phyloP scores from a whole-genome alignment of 2,888 invertebrate species.

The Eupelmus urozonus region DNA sequence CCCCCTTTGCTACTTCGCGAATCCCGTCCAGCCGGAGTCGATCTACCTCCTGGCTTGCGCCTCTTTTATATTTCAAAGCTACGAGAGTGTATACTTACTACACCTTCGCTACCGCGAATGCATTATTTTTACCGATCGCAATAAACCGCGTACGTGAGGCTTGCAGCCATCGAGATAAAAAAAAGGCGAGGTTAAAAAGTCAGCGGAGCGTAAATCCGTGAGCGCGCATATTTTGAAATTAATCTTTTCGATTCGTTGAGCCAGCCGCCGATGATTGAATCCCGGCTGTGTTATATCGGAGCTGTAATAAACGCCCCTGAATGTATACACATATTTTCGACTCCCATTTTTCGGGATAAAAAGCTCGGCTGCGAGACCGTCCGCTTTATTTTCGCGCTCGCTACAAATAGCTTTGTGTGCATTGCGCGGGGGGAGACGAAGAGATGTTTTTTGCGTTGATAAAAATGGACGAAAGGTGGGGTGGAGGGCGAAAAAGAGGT shows the following conservation, averaged over 20 bases:
- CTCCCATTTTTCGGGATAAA: slow-evolving; percentile 8
- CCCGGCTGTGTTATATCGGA: slow-evolving; percentile 12
- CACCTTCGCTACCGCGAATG: not conserved
- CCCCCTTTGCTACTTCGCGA: too few species aligned
- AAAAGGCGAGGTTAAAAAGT: slow-evolving; percentile 10
- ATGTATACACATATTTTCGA: not conserved
- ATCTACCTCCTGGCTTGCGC: too few species aligned
- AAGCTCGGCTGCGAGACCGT: slow-evolving; percentile 5
- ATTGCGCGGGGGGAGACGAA: too few species aligned
- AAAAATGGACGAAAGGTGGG: too few species aligned
- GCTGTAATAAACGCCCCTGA: slow-evolving; percentile 22
- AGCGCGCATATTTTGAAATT: slow-evolving; percentile 32
- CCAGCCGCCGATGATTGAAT: slow-evolving; percentile 32
- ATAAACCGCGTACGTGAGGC: not conserved
- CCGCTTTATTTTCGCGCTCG: not conserved
- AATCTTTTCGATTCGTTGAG: slow-evolving; percentile 48
- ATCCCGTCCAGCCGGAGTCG: too few species aligned
- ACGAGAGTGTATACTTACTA: too few species aligned
- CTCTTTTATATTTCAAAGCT: too few species aligned
- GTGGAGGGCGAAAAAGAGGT: too few species aligned
- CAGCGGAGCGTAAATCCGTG: slow-evolving; percentile 36
- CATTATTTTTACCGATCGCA: slow-evolving; percentile 35
- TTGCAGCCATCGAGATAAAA: not conserved
- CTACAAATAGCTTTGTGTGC: slow-evolving; percentile 14
- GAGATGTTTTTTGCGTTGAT: not conserved